These are phyloP conservation scores for Eptesicus fuscus DNA, from an alignment of 2,113 vertebrate genomes.

Conservation along the genomic window DNA sequence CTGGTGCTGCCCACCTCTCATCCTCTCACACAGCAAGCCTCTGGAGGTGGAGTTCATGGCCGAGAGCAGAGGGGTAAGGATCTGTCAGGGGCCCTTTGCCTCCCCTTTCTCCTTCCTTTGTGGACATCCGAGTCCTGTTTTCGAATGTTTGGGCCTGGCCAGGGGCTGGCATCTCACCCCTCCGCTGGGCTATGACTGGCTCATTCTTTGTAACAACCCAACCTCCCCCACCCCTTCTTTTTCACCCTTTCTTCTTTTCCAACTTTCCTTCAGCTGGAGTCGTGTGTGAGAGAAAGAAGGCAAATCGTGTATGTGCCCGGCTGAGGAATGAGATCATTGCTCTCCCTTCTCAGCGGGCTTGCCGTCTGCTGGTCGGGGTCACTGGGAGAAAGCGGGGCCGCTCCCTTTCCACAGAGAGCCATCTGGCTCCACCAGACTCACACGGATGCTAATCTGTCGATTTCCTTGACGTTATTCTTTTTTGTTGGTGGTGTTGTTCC, in stretches of 20 bases:
- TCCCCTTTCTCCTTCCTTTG: not conserved
- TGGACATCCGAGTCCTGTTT: not conserved
- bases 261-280: slow-evolving; percentile 63
- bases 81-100: not conserved
- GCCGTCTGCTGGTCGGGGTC: slow-evolving; percentile 71
- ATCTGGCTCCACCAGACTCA: slow-evolving; percentile 82
- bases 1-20: too few species aligned
- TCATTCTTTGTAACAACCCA: slow-evolving; percentile 32
- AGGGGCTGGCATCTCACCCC: not conserved
- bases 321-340: slow-evolving; percentile 78
- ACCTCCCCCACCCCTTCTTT: not conserved
- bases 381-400: slow-evolving; percentile 75
- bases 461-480: slow-evolving; percentile 73
- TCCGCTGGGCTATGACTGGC: not conserved
- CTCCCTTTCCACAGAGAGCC: slow-evolving; percentile 75
- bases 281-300: slow-evolving; percentile 45
- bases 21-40: not conserved
- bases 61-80: accelerated
- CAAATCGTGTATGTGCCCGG: not conserved
- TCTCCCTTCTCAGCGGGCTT: slow-evolving; percentile 68
- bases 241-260: slow-evolving; percentile 29
- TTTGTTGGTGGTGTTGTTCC: slow-evolving; percentile 61
- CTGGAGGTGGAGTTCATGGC: not conserved
- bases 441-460: slow-evolving; percentile 80
- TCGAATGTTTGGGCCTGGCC: not conserved